Evolutionary conservation across 2,888 invertebrate genomes (phyloP), one percentile per base, ranked within the genome.

Genomic region (Amiota mariae): DNA sequence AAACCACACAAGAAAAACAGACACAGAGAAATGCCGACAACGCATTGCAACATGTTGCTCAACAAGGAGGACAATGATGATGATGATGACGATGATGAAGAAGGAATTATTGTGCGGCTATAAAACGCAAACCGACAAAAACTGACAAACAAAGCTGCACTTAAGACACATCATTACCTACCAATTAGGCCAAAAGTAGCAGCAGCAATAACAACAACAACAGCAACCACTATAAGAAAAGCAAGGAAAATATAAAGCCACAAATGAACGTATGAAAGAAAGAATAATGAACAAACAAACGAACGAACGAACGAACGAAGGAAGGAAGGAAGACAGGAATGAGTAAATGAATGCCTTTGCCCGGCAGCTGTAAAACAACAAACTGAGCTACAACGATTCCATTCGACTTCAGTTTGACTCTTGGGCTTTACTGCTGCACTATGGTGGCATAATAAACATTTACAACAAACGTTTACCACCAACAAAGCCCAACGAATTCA

Each of bases 81-180:
- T 9, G 46, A 46, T n/a, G n/a, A 36, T 36, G 36, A 6, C 6
- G 36, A 36, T 36, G 36, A 36, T 36, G 36, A 36, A 2, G 36
- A 36, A 36, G 36, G 36, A 36, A 36, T 36, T 36, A 36, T 36
- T 36, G 36, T 36, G 36, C 36, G 36, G 36, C 36, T 47, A 64
- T 64, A 48, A 68, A 46, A 48, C 61, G 48, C 36, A 71, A 61
- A 48, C 18, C 46, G 51, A 24, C 2, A 51, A n/a, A 24, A 59
- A 54, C 77, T 79, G 81, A 76, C 81, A 82, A 82, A 84, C 85
- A 85, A 84, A 84, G 85, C 84, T 82, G 81, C 83, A 76, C 77
- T 81, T 75, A 85, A 84, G 84, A 85, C 84, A 84, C 84, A 84
- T 84, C 84, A 84, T 84, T 84, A 84, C 84, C 84, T 79, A 85